Percentiles rank a stretch among this genome's conserved stretches.
phyloP scores from a whole-genome alignment of 2,113 vertebrate species.

The Chunga burmeisteri region DNA sequence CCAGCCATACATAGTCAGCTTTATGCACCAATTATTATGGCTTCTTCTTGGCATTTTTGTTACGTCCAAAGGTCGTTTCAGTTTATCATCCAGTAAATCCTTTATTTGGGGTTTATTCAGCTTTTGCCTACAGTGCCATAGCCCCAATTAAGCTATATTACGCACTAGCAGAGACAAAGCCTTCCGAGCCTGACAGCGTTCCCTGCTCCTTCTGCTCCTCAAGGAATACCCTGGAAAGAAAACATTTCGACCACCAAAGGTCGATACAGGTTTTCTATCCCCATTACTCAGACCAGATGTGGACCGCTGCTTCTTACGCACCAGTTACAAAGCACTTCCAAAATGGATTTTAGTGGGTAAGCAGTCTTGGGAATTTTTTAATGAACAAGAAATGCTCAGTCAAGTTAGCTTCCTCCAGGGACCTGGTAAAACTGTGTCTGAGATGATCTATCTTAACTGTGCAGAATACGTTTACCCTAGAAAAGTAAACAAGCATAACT shows the following conservation, averaged over 20 bases:
- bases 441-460: background rate
- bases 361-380: background rate
- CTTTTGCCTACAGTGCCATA: background rate
- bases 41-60: conserved; percentile 3
- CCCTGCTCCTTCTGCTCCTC: background rate
- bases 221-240: background rate
- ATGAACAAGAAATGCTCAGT: background rate
- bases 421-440: background rate
- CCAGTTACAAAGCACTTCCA: background rate
- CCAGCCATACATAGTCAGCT: conserved; percentile 1
- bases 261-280: background rate
- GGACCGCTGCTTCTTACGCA: background rate
- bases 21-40: conserved; percentile 10
- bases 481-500: conserved; percentile 43
- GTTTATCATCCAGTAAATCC: conserved; percentile 9
- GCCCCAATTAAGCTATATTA: background rate
- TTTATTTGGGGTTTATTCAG: conserved; percentile 22
- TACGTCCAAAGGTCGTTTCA: background rate
- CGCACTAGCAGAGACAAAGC: background rate
- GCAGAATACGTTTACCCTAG: background rate
- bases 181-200: background rate
- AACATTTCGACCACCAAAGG: background rate
- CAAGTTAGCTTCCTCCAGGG: background rate
- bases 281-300: background rate
- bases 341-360: background rate